Evolutionary conservation across 2,888 invertebrate species (phyloP), one percentile per base, ranked within the genome.

Genomic region (Hydrotaea cyrtoneurina): DNA sequence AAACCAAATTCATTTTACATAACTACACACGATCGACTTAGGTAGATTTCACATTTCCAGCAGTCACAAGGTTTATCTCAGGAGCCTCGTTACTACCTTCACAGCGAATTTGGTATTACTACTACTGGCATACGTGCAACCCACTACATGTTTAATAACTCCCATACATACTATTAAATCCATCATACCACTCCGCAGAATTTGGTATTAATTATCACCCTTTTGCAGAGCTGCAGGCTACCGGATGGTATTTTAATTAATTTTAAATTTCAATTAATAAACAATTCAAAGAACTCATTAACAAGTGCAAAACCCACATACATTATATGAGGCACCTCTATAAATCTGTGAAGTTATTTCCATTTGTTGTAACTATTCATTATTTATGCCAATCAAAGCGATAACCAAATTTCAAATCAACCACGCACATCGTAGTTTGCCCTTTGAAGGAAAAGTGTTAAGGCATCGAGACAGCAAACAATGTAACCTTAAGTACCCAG

Each of bases 251-350:
- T 31, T n/a, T 57, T 31, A 62, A 62, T 62, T 62, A 62, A 26
- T 62, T 62, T 62, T 26, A 62, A 62, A 31, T 31, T 31, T 26
- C n/a, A 62, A 31, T 62, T 62, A 62, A 15, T 31, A n/a, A 62
- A 31, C 53, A 53, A 31, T 31, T 31, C 31, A 31, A 31, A 31
- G 31, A 7, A 2, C 31, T 31, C 31, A 31, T 46, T 46, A 46
- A 46, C 46, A 46, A 2, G 46, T 46, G 2, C 11, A 15, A 46
- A 46, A 46, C 46, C n/a, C 11, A 46, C 46, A 46, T 15, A 2
- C 11, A 46, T 11, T 31, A 7, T 31, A 31, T 31, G 31, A 31
- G 31, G 31, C 31, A 31, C 31, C 2, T 31, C 3, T 31, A 4
- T 31, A 2, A 31, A 7, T 31, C 31, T 31, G 31, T 31, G 2